Evolutionary conservation across 2,113 vertebrate species (phyloP).

Genomic region (Blennius ocellaris): DNA sequence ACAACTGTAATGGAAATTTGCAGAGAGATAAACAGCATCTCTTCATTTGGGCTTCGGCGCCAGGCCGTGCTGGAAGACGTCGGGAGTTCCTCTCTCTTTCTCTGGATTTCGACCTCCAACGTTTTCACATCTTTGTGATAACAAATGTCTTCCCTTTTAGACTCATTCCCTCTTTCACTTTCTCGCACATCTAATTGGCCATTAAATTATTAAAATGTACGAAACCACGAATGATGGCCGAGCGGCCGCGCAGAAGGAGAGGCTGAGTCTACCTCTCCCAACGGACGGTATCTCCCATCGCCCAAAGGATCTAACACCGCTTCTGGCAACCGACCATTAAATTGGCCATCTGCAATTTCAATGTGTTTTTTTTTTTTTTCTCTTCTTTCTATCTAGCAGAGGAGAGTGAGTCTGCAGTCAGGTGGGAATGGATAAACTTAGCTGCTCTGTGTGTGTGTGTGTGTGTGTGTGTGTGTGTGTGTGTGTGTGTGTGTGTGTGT

Average conservation of each 20-base stretch:
- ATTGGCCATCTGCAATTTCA: constrained; percentile 68
- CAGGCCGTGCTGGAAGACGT: neutral
- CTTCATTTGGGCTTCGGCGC: neutral
- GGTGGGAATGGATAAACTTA: constrained; percentile 37
- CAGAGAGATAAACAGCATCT: neutral
- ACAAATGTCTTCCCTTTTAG: constrained; percentile 18
- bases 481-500: no score
- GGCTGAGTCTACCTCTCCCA: constrained; percentile 6
- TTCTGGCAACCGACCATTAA: constrained; percentile 64
- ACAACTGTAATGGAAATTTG: neutral
- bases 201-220: constrained; percentile 59
- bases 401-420: constrained; percentile 28
- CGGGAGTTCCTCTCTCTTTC: neutral
- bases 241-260: constrained; percentile 35
- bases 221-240: constrained; percentile 45
- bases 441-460: neutral
- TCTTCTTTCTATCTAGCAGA: constrained; percentile 12
- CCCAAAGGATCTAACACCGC: constrained; percentile 41
- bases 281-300: constrained; percentile 37
- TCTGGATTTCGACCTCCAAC: neutral
- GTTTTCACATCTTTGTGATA: neutral
- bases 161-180: constrained; percentile 11
- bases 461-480: no score
- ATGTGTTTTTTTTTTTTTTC: constrained; percentile 14
- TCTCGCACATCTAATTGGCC: constrained; percentile 58